Evolutionary conservation across 2,888 invertebrate species (phyloP), one percentile per base, ranked within the genome.

Genomic region (Cantharis rustica): DNA sequence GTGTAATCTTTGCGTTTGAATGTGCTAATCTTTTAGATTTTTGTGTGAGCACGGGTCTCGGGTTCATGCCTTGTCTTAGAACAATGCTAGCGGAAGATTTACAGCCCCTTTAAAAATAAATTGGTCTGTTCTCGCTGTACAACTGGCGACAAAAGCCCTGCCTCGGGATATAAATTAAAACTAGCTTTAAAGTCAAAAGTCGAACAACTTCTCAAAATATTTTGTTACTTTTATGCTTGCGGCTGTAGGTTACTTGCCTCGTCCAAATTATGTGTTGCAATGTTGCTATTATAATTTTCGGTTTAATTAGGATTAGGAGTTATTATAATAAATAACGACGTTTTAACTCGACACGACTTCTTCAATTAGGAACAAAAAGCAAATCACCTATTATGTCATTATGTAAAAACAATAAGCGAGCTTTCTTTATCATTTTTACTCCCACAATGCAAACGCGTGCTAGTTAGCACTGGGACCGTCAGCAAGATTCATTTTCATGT

Each of bases 81-180:
- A 84, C 83, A 84, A 85, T 84, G 79, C 80, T 70, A 68, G 76
- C 75, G 81, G 80, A 84, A 83, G 83, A 85, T 84, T 85, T 86
- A 85, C 84, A 82, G 81, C 83, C 79, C 84, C 79, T 84, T 86
- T 85, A 85, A 85, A 86, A 85, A 83, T 84, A 85, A 85, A 85
- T 85, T 85, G 84, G 84, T 82, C 81, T 81, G 82, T 80, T 82
- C 81, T 82, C 84, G 85, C 84, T 84, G 78, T 81, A 83, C 85
- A 85, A 85, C 85, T 85, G 85, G 82, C 86, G 86, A 85, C 86
- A 85, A 85, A 84, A 84, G 84, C 81, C 76, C 81, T 79, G 83
- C 84, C 84, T 78, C 77, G 71, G 80, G 84, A 83, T 82, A 85
- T 85, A 84, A 85, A 86, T 86, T 85, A 84, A 84, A 83, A 82